Base-by-base conservation (phyloP, 2,113 vertebrate species). In the Peromyscus leucopus region DNA sequence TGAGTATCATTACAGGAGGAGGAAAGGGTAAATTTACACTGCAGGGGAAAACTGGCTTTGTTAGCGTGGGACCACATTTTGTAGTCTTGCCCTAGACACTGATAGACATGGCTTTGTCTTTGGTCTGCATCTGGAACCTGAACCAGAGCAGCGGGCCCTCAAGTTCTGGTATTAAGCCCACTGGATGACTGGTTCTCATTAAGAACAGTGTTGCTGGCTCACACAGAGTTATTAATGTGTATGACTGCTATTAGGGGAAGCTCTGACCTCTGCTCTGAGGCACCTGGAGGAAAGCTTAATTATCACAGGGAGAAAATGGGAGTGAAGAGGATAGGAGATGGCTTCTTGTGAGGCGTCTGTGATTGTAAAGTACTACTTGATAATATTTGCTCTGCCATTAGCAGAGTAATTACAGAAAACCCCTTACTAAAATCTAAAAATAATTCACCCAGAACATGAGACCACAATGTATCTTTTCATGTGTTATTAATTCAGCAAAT, bases 241-340 rank as follows among this genome's bases (percentile, higher is more conserved):
- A 96, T 97, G 96, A 96, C 57, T 97, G 93, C 96, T 86, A 96
- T 97, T 97, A 97, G 93, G 98, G 2, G 63, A 97, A 98, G 97
- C 95, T 96, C 51, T 90, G 91, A 97, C 48, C 94, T 97, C 7
- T 6, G 96, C 85, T 91, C 86, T 97, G 96, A 97, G 97, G 97
- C 97, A 98, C 96, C 97, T 97, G 96, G 89, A 97, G 65, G 90
- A 97, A 97, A 97, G 97, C 97, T 96, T 95, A 97, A 98, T 98
- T 96, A 97, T 82, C 96, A 98, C 67, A 55, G 95, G 97, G 36
- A 17, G 48, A 97, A 97, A 89, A 95, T 19, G 74, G 82, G 90
- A 97, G 51, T 79, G 46, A 71, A 31, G 90, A 96, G 10, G 65
- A 93, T 87, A 94, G 89, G 97, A 97, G 96, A 97, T 59, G 93